Conservation (phyloP, 2,888 invertebrate species). For the Incurvaria masculella region DNA sequence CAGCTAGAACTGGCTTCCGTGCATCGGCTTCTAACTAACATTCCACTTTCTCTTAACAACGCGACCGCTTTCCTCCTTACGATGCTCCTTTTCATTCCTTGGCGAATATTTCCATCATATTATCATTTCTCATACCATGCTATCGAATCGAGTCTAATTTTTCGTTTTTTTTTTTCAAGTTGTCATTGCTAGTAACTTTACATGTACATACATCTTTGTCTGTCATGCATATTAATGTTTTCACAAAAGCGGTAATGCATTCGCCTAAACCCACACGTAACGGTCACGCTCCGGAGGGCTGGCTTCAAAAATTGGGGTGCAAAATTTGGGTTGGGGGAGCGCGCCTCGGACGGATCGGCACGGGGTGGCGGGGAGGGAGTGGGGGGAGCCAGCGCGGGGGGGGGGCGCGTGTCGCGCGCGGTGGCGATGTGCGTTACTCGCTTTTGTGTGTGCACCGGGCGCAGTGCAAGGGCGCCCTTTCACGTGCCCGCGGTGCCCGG, state of each 20-base stretch:
- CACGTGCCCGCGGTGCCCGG: conserved; percentile 28
- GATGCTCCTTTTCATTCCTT: conserved; percentile 4
- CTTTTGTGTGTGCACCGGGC: conserved; percentile 57
- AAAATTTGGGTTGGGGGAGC: conserved; percentile 26
- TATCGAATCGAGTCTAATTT: conserved; percentile 3
- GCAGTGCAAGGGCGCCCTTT: conserved; percentile 40
- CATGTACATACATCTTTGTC: neutral
- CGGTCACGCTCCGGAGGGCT: conserved; percentile 24
- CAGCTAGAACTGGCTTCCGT: neutral
- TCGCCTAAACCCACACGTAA: conserved; percentile 45
- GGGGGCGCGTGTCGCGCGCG: conserved; percentile 29
- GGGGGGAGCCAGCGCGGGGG: conserved; percentile 33
- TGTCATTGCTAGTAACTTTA: too few relatives aligned
- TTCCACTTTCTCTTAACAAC: neutral
- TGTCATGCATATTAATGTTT: conserved; percentile 49
- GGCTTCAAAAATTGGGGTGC: conserved; percentile 24
- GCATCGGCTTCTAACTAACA: neutral
- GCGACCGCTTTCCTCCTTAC: conserved; percentile 3
- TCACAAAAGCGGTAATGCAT: conserved; percentile 58
- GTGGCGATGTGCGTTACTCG: conserved; percentile 56
- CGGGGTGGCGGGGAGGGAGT: conserved; percentile 2
- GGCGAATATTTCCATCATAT: conserved; percentile 5
- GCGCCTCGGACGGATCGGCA: conserved; percentile 8
- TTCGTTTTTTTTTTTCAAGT: neutral
- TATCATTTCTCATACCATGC: conserved; percentile 6